Evolutionary conservation across 2,888 invertebrate genomes (phyloP).

Genomic region (Abscondita cerata): DNA sequence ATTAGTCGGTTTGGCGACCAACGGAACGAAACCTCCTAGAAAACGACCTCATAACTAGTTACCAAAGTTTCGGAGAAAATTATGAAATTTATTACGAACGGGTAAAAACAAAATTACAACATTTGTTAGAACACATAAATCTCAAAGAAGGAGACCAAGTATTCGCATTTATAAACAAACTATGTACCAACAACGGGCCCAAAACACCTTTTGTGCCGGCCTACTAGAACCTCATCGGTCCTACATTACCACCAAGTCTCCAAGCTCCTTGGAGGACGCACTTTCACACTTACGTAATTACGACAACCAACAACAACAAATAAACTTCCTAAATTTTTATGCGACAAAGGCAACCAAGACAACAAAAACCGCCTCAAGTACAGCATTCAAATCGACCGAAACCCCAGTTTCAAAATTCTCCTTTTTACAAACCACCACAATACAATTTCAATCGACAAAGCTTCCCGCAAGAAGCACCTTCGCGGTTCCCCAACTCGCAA

Average conservation of each 20-base stretch:
- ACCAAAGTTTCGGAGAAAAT: neutral
- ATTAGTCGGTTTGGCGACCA: slow-evolving; percentile 7
- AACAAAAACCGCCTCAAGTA: neutral
- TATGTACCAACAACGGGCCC: neutral
- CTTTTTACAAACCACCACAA: no score
- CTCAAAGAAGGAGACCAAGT: slow-evolving; percentile 3
- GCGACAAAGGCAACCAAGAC: slow-evolving; percentile 15
- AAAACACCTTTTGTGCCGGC: neutral
- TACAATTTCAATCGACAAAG: no score
- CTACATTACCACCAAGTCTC: neutral
- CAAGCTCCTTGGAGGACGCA: neutral
- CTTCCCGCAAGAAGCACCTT: no score
- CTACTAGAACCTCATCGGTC: neutral
- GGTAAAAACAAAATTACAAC: slow-evolving; percentile 35
- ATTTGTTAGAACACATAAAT: no score
- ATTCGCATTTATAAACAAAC: neutral
- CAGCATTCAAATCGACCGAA: no score
- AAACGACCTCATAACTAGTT: slow-evolving; percentile 2
- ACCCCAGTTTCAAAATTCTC: no score
- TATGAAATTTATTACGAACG: no score
- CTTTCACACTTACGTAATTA: neutral
- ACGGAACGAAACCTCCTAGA: slow-evolving; percentile 1
- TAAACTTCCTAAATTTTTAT: slow-evolving; percentile 1
- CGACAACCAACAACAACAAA: neutral
- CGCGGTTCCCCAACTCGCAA: neutral